Evolutionary conservation across 2,113 vertebrate genomes (phyloP).

Genomic region (Stigmatopora argus): DNA sequence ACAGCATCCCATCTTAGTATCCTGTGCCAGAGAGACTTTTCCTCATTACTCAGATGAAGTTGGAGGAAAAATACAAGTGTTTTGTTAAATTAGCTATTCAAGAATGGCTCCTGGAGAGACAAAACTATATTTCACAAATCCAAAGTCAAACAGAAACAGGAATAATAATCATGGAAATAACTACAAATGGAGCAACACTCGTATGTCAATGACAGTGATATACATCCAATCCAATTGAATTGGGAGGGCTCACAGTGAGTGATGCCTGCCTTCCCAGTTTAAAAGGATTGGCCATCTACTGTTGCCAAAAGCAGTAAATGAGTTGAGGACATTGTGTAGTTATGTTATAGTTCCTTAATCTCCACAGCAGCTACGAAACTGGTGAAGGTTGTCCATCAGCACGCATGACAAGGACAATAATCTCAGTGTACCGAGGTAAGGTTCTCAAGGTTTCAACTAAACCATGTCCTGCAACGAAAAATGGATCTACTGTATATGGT

Average conservation of each 20-base stretch:
- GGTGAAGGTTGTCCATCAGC: constrained; percentile 22
- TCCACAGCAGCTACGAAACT: constrained; percentile 10
- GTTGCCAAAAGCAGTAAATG: no score
- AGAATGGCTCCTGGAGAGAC: constrained; percentile 28
- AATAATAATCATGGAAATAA: constrained; percentile 32
- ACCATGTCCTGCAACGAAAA: constrained; percentile 1
- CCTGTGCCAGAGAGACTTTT: constrained; percentile 1
- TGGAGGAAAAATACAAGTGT: constrained; percentile 22
- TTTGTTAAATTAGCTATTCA: constrained; percentile 55
- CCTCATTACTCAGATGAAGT: constrained; percentile 19
- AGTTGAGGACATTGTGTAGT: background rate
- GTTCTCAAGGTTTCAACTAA: background rate
- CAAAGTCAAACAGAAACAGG: constrained; percentile 41
- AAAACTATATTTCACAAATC: constrained; percentile 61
- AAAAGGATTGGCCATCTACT: no score
- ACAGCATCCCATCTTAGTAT: constrained; percentile 15
- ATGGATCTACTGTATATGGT: constrained; percentile 15
- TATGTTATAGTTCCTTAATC: background rate
- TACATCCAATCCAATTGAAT: no score
- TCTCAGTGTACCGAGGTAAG: constrained; percentile 10
- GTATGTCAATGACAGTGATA: no score
- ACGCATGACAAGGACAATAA: constrained; percentile 32
- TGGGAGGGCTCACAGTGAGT: no score
- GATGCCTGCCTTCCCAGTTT: no score
- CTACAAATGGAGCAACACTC: constrained; percentile 14